phyloP scores from a whole-genome alignment of 2,113 vertebrate genomes.

The Muntiacus reevesi region DNA sequence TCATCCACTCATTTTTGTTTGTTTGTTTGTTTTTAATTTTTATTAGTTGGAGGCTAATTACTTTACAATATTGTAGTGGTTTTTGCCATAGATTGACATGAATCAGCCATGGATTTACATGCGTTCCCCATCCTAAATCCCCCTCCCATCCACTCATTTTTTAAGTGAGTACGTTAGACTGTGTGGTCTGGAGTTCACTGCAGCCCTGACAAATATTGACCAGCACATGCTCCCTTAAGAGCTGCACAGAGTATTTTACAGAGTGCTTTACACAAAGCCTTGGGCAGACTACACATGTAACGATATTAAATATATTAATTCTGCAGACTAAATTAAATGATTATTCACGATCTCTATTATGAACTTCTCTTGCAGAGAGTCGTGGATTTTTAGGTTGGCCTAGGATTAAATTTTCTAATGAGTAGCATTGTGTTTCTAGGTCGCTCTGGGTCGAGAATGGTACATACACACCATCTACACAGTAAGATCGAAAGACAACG shows the following conservation, averaged over 20 bases:
- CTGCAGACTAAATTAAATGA: background rate
- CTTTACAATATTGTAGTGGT: no score
- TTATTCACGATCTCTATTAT: background rate
- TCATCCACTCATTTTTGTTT: background rate
- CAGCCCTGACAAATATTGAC: background rate
- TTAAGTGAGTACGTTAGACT: background rate
- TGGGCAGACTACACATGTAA: background rate
- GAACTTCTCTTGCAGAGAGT: background rate
- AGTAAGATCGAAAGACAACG: conserved; percentile 87
- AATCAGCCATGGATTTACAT: no score
- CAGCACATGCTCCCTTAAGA: background rate
- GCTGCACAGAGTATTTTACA: background rate
- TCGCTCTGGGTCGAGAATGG: conserved; percentile 93
- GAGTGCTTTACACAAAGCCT: background rate
- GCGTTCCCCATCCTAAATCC: no score
- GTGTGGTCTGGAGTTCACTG: background rate
- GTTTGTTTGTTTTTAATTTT: no score
- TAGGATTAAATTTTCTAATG: background rate
- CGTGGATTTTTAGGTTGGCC: background rate
- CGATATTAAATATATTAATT: background rate
- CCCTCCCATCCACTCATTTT: background rate
- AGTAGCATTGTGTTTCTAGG: conserved; percentile 79
- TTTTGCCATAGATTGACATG: no score
- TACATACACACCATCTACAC: conserved; percentile 96
- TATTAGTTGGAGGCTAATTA: no score